A percentile compares a stretch with the other conserved stretches of the same genome.
Evolutionary conservation across 2,113 vertebrate genomes (phyloP).

Genomic region (Indicator maculatus): DNA sequence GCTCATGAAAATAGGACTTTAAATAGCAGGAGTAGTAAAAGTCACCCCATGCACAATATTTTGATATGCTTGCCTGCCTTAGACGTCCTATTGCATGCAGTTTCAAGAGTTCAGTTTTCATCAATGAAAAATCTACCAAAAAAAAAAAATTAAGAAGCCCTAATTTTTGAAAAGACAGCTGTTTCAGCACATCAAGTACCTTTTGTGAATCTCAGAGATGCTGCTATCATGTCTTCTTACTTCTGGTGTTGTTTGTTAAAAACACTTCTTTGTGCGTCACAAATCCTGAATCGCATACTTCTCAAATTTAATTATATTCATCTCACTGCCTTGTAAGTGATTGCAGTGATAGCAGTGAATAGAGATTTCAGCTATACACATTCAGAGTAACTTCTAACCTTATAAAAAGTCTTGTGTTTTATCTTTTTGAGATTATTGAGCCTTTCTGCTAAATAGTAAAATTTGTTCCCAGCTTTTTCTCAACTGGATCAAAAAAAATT

Average conservation of each 20-base stretch:
- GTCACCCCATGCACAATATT: constrained; percentile 70
- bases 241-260: not conserved
- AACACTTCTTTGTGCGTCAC: not conserved
- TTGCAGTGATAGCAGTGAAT: not conserved
- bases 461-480: not conserved
- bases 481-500: not conserved
- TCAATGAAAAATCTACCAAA: constrained; percentile 67
- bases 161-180: constrained; percentile 33
- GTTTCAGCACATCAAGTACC: not conserved
- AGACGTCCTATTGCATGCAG: constrained; percentile 42
- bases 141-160: constrained; percentile 36
- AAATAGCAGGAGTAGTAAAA: constrained; percentile 78
- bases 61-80: constrained; percentile 70
- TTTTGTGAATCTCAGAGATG: not conserved
- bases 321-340: not conserved
- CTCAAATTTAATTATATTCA: not conserved
- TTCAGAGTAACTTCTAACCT: not conserved
- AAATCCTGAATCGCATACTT: not conserved
- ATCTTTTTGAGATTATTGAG: not conserved
- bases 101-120: constrained; percentile 66
- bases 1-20: constrained; percentile 80
- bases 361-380: not conserved
- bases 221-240: not conserved
- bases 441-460: not conserved
- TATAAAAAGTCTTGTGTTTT: not conserved